Evolutionary conservation across 2,888 invertebrate species (phyloP).

Genomic region (Coecobrya sp.): DNA sequence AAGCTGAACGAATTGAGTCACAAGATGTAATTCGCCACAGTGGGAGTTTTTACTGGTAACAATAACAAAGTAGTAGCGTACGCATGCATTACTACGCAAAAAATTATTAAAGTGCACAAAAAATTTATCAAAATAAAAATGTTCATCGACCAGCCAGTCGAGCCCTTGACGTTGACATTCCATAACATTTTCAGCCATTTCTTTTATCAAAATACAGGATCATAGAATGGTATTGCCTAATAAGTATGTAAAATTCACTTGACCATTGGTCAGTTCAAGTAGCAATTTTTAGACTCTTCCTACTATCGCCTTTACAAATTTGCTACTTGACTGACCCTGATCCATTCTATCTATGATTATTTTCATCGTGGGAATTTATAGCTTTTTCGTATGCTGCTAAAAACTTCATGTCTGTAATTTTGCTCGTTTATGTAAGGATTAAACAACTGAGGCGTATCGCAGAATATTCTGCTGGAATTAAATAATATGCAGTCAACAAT

Average conservation of each 20-base stretch:
- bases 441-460: not conserved
- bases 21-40: not conserved
- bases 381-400: slow-evolving; percentile 34
- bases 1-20: slow-evolving; percentile 19
- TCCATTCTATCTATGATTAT: too few species aligned
- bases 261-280: slow-evolving; percentile 9
- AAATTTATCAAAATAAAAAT: slow-evolving; percentile 54
- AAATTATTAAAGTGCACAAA: slow-evolving; percentile 28
- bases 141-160: slow-evolving; percentile 47
- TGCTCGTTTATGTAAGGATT: not conserved
- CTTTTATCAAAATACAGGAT: slow-evolving; percentile 1
- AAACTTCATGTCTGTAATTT: not conserved
- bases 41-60: not conserved
- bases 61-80: too few species aligned
- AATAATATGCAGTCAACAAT: too few species aligned
- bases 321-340: slow-evolving; percentile 50
- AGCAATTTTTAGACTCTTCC: slow-evolving; percentile 61
- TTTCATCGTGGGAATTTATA: slow-evolving; percentile 68
- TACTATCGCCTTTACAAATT: not conserved
- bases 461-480: not conserved
- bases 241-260: not conserved
- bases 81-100: too few species aligned
- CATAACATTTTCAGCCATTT: slow-evolving; percentile 33
- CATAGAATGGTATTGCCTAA: not conserved
- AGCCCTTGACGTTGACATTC: slow-evolving; percentile 79